Evolutionary conservation across 2,797 vertebrate genomes (phyloP).

Genomic region (Champsocephalus gunnari): DNA sequence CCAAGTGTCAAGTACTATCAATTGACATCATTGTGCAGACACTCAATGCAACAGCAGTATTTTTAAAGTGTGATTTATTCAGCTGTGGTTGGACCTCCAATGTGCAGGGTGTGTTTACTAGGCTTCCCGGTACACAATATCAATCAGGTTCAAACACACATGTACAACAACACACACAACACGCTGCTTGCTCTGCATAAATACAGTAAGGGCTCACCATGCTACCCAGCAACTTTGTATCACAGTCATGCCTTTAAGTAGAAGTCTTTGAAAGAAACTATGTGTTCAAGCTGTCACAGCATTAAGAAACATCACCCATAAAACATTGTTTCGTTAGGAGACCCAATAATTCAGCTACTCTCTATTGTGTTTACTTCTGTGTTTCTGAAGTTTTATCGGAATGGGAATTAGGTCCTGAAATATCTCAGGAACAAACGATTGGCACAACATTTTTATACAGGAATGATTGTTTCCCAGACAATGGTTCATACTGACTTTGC

Average conservation of each 20-base stretch:
- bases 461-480: background rate
- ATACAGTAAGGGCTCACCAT: no score
- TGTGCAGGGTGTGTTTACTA: slow-evolving; percentile 9
- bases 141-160: slow-evolving; percentile 18
- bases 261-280: background rate
- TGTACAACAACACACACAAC: slow-evolving; percentile 4
- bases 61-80: slow-evolving; percentile 35
- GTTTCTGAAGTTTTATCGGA: background rate
- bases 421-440: background rate
- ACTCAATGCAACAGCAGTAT: slow-evolving; percentile 21
- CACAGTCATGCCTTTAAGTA: background rate
- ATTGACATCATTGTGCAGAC: slow-evolving; percentile 46
- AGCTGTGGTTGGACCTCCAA: slow-evolving; percentile 9
- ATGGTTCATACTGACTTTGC: background rate
- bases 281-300: background rate
- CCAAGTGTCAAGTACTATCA: slow-evolving; percentile 36
- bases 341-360: background rate
- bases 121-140: slow-evolving; percentile 4
- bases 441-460: background rate
- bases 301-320: background rate
- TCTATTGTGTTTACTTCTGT: slow-evolving; percentile 1
- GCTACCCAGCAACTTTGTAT: background rate
- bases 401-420: background rate
- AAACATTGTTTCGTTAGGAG: background rate
- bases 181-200: background rate